Evolutionary conservation across 37 sponge, comb jelly and placozoan species (phyloP).

Genomic region (Bolinopsis microptera): DNA sequence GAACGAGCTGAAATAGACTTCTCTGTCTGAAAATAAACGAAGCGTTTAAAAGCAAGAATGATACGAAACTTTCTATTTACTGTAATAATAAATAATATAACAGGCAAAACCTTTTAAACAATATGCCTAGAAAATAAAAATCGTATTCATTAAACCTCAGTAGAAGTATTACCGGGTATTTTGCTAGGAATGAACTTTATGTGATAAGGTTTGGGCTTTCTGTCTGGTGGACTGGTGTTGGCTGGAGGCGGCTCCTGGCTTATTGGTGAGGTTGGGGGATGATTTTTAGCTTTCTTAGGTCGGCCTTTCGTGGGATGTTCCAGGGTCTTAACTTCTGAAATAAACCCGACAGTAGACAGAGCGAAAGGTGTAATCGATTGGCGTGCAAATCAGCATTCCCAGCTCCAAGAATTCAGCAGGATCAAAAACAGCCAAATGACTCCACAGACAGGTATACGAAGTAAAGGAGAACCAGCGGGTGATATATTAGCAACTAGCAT

Average conservation of each 20-base stretch:
- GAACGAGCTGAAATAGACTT: slow-evolving; percentile 55
- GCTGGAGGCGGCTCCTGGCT: not conserved
- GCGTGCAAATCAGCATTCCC: not conserved
- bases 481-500: no score
- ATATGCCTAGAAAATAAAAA: not conserved
- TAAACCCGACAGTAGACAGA: not conserved
- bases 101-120: not conserved
- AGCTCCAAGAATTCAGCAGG: not conserved
- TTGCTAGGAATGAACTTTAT: slow-evolving; percentile 58
- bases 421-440: not conserved
- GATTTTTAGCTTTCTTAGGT: slow-evolving; percentile 23
- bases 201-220: not conserved
- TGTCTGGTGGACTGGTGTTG: not conserved
- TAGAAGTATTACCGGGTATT: slow-evolving; percentile 23
- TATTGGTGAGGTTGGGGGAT: slow-evolving; percentile 56
- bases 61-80: not conserved
- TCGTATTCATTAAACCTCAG: not conserved
- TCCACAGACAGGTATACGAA: not conserved
- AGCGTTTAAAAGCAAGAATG: not conserved
- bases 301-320: slow-evolving; percentile 24
- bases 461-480: no score
- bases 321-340: slow-evolving; percentile 1
- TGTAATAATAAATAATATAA: not conserved
- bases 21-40: slow-evolving; percentile 44
- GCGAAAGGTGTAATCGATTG: not conserved